Conservation (phyloP, 2,888 invertebrate genomes). For the Andrena fulva region DNA sequence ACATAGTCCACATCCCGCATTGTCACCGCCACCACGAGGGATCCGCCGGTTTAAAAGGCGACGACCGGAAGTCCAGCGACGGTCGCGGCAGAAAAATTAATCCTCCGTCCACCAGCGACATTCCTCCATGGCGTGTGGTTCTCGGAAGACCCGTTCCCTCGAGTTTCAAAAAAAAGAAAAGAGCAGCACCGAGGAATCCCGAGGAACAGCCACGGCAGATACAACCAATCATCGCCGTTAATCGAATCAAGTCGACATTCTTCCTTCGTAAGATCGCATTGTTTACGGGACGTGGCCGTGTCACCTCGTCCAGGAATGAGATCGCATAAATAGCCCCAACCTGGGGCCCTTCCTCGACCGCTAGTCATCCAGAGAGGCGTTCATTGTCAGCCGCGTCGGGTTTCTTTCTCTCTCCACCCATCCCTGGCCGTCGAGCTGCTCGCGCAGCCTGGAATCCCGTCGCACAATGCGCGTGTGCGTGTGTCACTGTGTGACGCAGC, state of each 20-base stretch:
- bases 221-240: slow-evolving; percentile 64
- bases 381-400: slow-evolving; percentile 52
- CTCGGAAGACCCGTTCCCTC: not conserved
- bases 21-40: too few species aligned
- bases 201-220: slow-evolving; percentile 18
- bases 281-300: slow-evolving; percentile 71
- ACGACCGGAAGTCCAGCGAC: too few species aligned
- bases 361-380: slow-evolving; percentile 62
- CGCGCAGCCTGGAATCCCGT: slow-evolving; percentile 10
- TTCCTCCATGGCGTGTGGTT: not conserved
- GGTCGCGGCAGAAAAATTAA: too few species aligned
- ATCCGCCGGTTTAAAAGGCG: too few species aligned
- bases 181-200: not conserved
- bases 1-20: too few species aligned
- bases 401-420: slow-evolving; percentile 34
- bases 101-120: not conserved
- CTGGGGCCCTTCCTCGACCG: slow-evolving; percentile 55
- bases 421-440: not conserved
- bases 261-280: slow-evolving; percentile 69
- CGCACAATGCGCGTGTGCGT: slow-evolving; percentile 58
- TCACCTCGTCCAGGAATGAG: slow-evolving; percentile 68
- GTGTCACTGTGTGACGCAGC: slow-evolving; percentile 73
- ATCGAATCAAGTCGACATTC: slow-evolving; percentile 67
- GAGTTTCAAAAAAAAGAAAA: not conserved
- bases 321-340: slow-evolving; percentile 71